Evolutionary conservation across 2,888 invertebrate species (phyloP), one percentile per base, ranked within the genome.

Genomic region (Creontiades dilutus): DNA sequence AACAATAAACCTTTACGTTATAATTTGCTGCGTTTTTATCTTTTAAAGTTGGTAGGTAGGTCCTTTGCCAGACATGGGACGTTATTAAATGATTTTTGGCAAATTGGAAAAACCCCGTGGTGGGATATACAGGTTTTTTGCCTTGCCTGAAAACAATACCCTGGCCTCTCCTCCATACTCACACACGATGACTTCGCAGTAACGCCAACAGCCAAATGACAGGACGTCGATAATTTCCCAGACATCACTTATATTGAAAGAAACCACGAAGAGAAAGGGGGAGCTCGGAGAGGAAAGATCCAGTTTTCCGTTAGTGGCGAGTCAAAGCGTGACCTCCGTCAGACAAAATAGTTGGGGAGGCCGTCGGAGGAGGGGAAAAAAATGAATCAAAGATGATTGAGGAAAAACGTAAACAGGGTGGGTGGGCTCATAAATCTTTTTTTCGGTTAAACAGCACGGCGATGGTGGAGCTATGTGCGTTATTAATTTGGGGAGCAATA

Each of bases 351-450:
- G 57, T 27, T 57, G 37, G 57, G 55, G 57, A 48, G 52, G 28
- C 46, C 37, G 11, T 52, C 47, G 52, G 14, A n/a, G n/a, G 85
- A 85, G 28, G 57, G 85, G 46, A n/a, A 57, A 85, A 85, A 85
- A 85, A 85, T 85, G 85, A 85, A 85, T 85, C 85, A 61, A 27
- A 85, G 61, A 85, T 85, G 55, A 82, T 82, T 82, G 82, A 78
- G 46, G 78, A 78, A 78, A 78, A 78, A 78, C 37, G 78, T 78
- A 78, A 78, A 78, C 78, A 78, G 78, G 78, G 78, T 37, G 37
- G 78, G 75, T 37, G 37, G 78, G 19, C 47, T 78, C 78, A 78
- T 78, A 78, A 78, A 78, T 78, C 78, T 78, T 19, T 78, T 78
- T 78, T 78, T 78, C 46, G 14, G 78, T 78, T 78, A 78, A 68